These are phyloP conservation scores for Eristalinus sepulchralis DNA, from an alignment of 2,888 invertebrate genomes.

Conservation along the genomic window DNA sequence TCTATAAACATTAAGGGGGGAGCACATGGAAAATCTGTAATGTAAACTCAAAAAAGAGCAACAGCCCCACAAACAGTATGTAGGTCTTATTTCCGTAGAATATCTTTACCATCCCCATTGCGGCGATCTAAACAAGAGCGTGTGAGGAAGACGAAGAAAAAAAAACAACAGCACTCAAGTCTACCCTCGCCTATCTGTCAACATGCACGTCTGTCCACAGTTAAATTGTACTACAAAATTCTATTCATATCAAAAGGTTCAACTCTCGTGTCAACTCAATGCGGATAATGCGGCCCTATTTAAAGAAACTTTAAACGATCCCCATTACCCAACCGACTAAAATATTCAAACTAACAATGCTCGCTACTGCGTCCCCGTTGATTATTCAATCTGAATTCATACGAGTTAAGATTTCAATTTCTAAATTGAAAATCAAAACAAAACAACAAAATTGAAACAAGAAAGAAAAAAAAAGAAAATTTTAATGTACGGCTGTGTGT, in stretches of 20 bases:
- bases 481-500: background rate
- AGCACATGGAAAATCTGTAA: constrained; percentile 52
- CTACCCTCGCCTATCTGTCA: background rate
- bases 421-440: background rate
- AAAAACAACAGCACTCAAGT: background rate
- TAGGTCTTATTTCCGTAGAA: background rate
- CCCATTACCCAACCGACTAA: constrained; percentile 13
- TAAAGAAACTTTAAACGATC: constrained; percentile 51
- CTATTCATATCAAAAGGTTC: constrained; percentile 69
- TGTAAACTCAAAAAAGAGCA: constrained; percentile 51
- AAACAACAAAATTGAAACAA: background rate
- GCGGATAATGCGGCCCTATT: constrained; percentile 54
- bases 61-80: background rate
- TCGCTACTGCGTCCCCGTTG: background rate
- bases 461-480: background rate
- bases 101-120: background rate
- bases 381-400: constrained; percentile 20
- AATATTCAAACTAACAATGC: constrained; percentile 21
- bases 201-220: constrained; percentile 28
- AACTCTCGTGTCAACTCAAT: constrained; percentile 48
- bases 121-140: background rate
- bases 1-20: background rate
- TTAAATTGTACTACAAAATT: constrained; percentile 61
- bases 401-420: constrained; percentile 13
- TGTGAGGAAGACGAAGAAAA: background rate